Evolutionary conservation across 1,140 invertebrate genomes (phyloP).

Genomic region (Drosophila sechellia): DNA sequence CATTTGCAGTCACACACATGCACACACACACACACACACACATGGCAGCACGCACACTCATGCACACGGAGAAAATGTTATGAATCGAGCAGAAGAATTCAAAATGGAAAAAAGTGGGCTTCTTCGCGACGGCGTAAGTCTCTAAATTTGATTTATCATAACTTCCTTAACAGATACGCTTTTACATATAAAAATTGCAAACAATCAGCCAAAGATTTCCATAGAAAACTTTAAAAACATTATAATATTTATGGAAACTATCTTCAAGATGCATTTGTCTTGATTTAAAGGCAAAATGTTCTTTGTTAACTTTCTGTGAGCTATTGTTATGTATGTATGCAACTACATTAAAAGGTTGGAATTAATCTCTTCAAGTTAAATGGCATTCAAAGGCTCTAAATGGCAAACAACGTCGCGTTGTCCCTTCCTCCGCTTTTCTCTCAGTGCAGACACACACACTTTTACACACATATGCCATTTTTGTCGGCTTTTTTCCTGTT

Average conservation of each 20-base stretch:
- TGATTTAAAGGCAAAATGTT: too few relatives aligned
- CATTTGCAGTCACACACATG: conserved; percentile 64
- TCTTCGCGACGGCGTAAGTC: not conserved
- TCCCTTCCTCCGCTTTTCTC: not conserved
- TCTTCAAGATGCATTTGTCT: too few relatives aligned
- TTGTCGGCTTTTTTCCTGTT: conserved; percentile 29
- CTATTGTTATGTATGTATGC: too few relatives aligned
- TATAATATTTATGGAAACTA: not conserved
- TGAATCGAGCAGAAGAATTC: not conserved
- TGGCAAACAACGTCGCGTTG: not conserved
- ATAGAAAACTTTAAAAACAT: not conserved
- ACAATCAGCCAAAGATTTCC: too few relatives aligned
- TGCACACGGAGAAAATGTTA: conserved; percentile 5
- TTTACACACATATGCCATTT: conserved; percentile 10
- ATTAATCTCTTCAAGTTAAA: not conserved
- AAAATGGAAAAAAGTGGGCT: not conserved
- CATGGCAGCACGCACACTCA: conserved; percentile 10
- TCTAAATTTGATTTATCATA: not conserved
- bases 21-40: conserved; percentile 46
- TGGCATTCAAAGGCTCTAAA: not conserved
- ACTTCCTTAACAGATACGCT: not conserved
- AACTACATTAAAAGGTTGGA: not conserved
- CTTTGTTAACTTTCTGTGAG: too few relatives aligned
- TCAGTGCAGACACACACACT: not conserved
- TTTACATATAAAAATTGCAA: not conserved